phyloP scores from a whole-genome alignment of 2,113 vertebrate species.

The Sylvia atricapilla region DNA sequence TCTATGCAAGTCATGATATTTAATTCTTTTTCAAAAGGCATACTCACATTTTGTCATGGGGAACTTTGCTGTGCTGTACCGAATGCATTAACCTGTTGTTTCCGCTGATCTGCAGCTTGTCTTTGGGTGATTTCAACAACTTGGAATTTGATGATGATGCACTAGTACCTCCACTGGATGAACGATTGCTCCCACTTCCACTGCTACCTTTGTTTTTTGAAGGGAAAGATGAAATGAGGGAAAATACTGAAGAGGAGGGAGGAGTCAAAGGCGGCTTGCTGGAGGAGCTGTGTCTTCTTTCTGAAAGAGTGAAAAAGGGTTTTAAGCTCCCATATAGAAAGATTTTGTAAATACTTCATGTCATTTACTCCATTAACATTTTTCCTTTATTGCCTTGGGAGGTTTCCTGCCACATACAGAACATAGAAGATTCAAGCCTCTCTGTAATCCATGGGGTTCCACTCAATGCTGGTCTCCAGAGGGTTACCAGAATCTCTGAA shows the following conservation, averaged over 20 bases:
- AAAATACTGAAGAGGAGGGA: slow-evolving; percentile 79
- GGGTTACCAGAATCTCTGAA: fast-evolving
- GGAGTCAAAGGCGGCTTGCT: slow-evolving; percentile 83
- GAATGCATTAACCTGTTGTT: slow-evolving; percentile 82
- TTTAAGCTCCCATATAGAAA: background rate
- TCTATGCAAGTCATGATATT: background rate
- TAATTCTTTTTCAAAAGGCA: background rate
- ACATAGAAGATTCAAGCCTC: background rate
- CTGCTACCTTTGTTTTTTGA: slow-evolving; percentile 81
- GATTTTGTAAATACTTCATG: background rate
- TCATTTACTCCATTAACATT: background rate
- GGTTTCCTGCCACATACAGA: background rate
- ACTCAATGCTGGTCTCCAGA: background rate
- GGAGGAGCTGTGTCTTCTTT: slow-evolving; percentile 95
- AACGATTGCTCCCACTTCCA: slow-evolving; percentile 73
- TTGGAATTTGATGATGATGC: slow-evolving; percentile 85
- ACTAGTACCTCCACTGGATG: slow-evolving; percentile 75
- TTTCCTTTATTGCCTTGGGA: background rate
- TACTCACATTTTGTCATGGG: slow-evolving; percentile 92
- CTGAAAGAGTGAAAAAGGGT: slow-evolving; percentile 55
- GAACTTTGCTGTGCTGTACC: slow-evolving; percentile 81
- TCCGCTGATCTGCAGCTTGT: slow-evolving; percentile 89
- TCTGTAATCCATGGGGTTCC: background rate
- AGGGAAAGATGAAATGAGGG: slow-evolving; percentile 80
- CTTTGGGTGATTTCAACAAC: slow-evolving; percentile 95